A percentile compares a stretch with the other conserved stretches of the same genome.
Conservation (phyloP, 2,888 invertebrate species). For the Nezara viridula region DNA sequence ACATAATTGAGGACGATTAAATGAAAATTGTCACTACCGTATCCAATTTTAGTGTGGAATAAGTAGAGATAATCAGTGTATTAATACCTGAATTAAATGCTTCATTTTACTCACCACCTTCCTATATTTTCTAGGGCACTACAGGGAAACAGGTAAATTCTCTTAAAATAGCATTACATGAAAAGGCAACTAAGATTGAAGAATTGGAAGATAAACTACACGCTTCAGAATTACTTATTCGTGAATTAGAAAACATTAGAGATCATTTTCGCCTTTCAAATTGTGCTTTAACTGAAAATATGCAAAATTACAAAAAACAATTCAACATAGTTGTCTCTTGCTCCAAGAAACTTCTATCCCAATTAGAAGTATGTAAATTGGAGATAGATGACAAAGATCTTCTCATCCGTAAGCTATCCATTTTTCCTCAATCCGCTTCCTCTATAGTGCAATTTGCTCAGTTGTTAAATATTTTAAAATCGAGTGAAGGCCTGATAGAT, state of each 20-base stretch:
- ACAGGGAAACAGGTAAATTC: not conserved
- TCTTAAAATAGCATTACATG: constrained; percentile 28
- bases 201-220: constrained; percentile 46
- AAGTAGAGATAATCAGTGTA: not conserved
- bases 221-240: constrained; percentile 10
- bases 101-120: not conserved
- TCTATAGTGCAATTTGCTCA: constrained; percentile 50
- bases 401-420: constrained; percentile 35
- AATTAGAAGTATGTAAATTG: not conserved
- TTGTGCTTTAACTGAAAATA: constrained; percentile 34
- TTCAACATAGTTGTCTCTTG: constrained; percentile 41
- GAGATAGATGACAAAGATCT: constrained; percentile 25
- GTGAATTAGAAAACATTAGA: constrained; percentile 47
- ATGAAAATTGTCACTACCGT: no score
- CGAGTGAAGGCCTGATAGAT: not conserved
- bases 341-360: not conserved
- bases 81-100: not conserved
- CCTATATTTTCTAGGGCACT: not conserved
- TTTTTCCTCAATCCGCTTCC: constrained; percentile 37
- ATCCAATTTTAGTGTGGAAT: no score
- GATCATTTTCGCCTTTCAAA: constrained; percentile 11
- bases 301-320: constrained; percentile 27
- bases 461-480: constrained; percentile 17
- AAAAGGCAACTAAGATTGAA: not conserved
- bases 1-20: no score